These are phyloP conservation scores for Dicycla oo DNA, from an alignment of 2,888 invertebrate species.

Conservation along the genomic window DNA sequence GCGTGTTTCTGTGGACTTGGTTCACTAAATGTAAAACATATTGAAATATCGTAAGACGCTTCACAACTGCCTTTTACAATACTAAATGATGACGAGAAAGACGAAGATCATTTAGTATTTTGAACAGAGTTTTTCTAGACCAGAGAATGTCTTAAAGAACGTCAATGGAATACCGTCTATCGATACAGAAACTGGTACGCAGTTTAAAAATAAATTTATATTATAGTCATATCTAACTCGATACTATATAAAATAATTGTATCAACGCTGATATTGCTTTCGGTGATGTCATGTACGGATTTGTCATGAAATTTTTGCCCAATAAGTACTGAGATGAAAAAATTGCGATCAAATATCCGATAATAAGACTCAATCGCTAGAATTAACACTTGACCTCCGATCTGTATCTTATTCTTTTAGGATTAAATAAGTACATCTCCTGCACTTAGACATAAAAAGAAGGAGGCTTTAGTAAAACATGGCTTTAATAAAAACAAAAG, in stretches of 20 bases:
- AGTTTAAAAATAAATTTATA: slow-evolving; percentile 2
- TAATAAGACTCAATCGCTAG: slow-evolving; percentile 47
- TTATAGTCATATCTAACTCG: background rate
- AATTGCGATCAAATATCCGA: slow-evolving; percentile 47
- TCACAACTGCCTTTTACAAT: background rate
- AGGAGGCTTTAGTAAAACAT: background rate
- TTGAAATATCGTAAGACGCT: background rate
- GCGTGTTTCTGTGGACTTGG: background rate
- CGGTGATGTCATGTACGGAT: slow-evolving; percentile 44
- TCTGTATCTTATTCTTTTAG: slow-evolving; percentile 30
- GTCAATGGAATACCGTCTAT: background rate
- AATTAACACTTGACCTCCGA: slow-evolving; percentile 51
- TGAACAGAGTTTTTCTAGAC: background rate
- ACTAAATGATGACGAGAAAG: background rate
- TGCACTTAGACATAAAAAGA: slow-evolving; percentile 21
- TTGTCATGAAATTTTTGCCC: slow-evolving; percentile 34
- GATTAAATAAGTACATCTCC: slow-evolving; percentile 24
- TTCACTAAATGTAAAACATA: too few species aligned
- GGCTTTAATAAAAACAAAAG: background rate
- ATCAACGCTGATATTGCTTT: slow-evolving; percentile 18
- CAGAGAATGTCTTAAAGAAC: background rate
- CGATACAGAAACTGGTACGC: slow-evolving; percentile 1
- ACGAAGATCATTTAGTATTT: background rate
- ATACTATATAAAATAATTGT: slow-evolving; percentile 39
- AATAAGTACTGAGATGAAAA: slow-evolving; percentile 37